Evolutionary conservation across 2,113 vertebrate genomes (phyloP), one percentile per base, ranked within the genome.

Genomic region (Gallinago paraguaiae): DNA sequence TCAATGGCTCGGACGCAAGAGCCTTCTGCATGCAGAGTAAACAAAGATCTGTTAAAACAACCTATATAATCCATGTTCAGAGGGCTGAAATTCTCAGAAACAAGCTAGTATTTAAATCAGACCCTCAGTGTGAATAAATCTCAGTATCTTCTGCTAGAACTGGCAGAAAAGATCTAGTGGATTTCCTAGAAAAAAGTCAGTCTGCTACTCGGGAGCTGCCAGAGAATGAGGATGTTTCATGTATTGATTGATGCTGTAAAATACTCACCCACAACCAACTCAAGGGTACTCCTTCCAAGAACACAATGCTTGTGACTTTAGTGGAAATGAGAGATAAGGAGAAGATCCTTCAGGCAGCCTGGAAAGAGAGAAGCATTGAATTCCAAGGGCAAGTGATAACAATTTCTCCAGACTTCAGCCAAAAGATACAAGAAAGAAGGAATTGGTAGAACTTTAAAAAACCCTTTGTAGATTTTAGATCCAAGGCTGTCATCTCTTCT

Each of bases 381-480:
- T 97, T 97, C 95, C 95, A 97, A 97, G 96, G 95, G 92, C 96
- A 96, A 96, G 88, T 54, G 91, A 96, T 97, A 97, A 97, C 64
- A 88, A 96, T 97, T 97, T 97, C 93, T 97, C 94, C 95, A 94
- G 74, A 95, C 89, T 97, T 95, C 93, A 95, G 92, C 96, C 92
- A 96, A 96, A 95, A 96, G 85, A 95, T 93, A 92, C 43, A 80
- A 92, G 90, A 91, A 90, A 91, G 90, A 80, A 88, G 75, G 56
- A 89, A 92, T 43, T 86, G 78, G 91, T 94, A 92, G 93, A 96
- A 97, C 79, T 95, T 96, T 95, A 89, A 95, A 96, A 96, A 96
- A 93, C 48, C 84, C 87, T 95, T 93, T 94, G 93, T 93, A 91
- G 91, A 92, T 90, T 96, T 92, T 92, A 94, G 95, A 96, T 94